Conservation (phyloP, 2,888 invertebrate species). For the Phymatocera aterrima region DNA sequence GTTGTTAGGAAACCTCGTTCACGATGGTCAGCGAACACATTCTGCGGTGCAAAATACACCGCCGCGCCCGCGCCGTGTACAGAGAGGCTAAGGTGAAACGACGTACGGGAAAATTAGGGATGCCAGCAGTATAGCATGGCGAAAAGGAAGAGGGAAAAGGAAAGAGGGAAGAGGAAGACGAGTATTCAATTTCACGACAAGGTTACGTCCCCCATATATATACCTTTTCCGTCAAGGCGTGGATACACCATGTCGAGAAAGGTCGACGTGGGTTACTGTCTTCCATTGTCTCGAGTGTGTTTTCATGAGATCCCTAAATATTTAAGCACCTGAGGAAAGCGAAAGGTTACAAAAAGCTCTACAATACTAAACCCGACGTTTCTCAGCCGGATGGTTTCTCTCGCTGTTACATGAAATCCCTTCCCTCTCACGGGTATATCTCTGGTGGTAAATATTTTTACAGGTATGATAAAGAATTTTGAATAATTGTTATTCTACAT, state of each 20-base stretch:
- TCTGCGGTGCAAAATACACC: conserved; percentile 39
- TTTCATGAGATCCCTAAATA: conserved; percentile 27
- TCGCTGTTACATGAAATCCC: too few relatives aligned
- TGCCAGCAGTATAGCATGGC: too few relatives aligned
- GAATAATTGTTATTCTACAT: too few relatives aligned
- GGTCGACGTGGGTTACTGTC: conserved; percentile 12
- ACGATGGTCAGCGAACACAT: conserved; percentile 47
- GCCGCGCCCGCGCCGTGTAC: neutral
- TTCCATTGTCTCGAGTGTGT: conserved; percentile 24
- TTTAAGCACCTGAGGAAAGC: neutral
- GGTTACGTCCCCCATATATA: neutral
- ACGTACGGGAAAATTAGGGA: conserved; percentile 18
- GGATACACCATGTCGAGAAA: conserved; percentile 1
- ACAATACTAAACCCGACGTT: neutral
- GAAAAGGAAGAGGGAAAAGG: too few relatives aligned
- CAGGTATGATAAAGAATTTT: too few relatives aligned
- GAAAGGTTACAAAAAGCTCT: neutral
- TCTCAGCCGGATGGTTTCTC: neutral
- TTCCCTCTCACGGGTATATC: too few relatives aligned
- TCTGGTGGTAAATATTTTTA: too few relatives aligned
- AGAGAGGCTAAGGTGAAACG: conserved; percentile 33
- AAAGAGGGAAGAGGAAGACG: conserved; percentile 27
- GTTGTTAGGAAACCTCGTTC: conserved; percentile 61
- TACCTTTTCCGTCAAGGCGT: neutral
- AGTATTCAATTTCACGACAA: conserved; percentile 10